These are phyloP conservation scores for Neoaliturus tenellus DNA, from an alignment of 2,888 invertebrate genomes.

Conservation along the genomic window DNA sequence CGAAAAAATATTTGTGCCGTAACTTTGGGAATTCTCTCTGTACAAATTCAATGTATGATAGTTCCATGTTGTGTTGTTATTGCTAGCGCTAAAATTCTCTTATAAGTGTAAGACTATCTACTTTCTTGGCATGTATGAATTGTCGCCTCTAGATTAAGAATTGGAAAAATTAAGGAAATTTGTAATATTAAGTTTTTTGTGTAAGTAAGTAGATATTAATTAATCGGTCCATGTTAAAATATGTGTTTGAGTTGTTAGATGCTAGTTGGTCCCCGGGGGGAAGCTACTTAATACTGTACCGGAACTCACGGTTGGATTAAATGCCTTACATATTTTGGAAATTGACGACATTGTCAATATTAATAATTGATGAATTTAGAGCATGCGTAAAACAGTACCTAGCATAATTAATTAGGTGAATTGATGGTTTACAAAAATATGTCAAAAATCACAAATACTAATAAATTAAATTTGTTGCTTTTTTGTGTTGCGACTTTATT, in stretches of 20 bases:
- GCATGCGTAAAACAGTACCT: slow-evolving; percentile 47
- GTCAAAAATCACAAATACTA: slow-evolving; percentile 65
- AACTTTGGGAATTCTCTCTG: slow-evolving; percentile 22
- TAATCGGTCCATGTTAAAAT: slow-evolving; percentile 66
- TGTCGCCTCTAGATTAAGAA: slow-evolving; percentile 64
- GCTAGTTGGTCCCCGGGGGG: slow-evolving; percentile 31
- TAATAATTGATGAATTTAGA: slow-evolving; percentile 52
- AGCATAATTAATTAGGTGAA: slow-evolving; percentile 57
- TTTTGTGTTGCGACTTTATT: slow-evolving; percentile 57
- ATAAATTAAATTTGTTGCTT: slow-evolving; percentile 67
- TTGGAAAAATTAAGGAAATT: slow-evolving; percentile 62
- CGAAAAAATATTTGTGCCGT: slow-evolving; percentile 18
- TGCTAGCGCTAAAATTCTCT: slow-evolving; percentile 26
- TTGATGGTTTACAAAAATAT: slow-evolving; percentile 56
- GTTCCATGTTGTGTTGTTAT: slow-evolving; percentile 58
- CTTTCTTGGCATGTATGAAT: slow-evolving; percentile 64
- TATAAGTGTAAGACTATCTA: slow-evolving; percentile 39
- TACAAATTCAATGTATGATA: slow-evolving; percentile 53
- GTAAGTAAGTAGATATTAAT: slow-evolving; percentile 64
- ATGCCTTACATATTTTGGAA: slow-evolving; percentile 61
- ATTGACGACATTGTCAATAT: slow-evolving; percentile 50
- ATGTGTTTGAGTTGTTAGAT: slow-evolving; percentile 55
- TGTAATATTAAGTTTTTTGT: slow-evolving; percentile 63
- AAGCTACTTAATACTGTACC: slow-evolving; percentile 54
- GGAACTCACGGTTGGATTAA: slow-evolving; percentile 58